These are phyloP conservation scores for Conchocele bisecta DNA, from an alignment of 2,888 invertebrate species.

Conservation along the genomic window DNA sequence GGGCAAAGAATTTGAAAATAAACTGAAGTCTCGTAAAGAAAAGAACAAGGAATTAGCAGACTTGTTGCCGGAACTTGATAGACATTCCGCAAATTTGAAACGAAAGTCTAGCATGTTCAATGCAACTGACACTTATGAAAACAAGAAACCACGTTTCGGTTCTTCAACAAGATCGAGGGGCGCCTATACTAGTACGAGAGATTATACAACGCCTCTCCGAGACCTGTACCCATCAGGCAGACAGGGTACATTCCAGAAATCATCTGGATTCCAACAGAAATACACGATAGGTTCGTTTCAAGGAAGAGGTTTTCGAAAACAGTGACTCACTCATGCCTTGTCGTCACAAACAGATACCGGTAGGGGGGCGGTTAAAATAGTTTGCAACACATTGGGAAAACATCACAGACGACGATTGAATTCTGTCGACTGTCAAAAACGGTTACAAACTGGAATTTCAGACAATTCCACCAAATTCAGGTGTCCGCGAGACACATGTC, in stretches of 20 bases:
- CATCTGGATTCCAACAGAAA: neutral
- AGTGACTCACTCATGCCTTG: neutral
- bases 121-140: no score
- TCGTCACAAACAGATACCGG: conserved; percentile 44
- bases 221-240: no score
- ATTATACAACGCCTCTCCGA: no score
- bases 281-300: neutral
- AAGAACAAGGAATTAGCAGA: conserved; percentile 35
- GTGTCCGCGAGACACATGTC: neutral
- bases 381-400: conserved; percentile 12
- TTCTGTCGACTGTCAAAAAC: conserved; percentile 1
- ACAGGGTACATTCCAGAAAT: neutral
- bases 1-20: conserved; percentile 24
- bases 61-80: conserved; percentile 24
- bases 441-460: conserved; percentile 10
- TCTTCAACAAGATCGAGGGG: no score
- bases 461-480: neutral
- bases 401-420: conserved; percentile 13
- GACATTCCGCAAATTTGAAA: neutral
- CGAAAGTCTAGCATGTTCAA: neutral
- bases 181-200: no score
- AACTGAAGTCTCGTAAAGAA: conserved; percentile 35
- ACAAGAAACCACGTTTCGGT: no score
- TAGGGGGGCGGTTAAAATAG: conserved; percentile 26
- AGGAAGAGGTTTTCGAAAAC: neutral